Conservation (phyloP, 2,113 vertebrate species). For the Hypocryptadius cinnamomeus region DNA sequence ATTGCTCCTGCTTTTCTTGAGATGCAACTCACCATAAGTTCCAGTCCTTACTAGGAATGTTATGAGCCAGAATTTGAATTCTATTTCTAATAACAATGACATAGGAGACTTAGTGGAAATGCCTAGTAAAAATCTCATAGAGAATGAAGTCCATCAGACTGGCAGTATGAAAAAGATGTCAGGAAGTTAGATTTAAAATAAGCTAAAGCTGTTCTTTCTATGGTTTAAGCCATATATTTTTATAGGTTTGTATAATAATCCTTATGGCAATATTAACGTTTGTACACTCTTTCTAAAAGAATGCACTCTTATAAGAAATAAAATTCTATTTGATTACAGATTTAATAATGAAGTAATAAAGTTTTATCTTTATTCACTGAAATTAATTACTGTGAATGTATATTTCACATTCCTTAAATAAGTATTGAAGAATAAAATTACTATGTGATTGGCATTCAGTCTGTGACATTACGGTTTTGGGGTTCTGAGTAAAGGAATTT, state of each 20-base stretch:
- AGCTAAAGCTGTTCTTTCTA: not conserved
- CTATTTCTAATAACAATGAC: not conserved
- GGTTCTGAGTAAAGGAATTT: not conserved
- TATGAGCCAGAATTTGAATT: not conserved
- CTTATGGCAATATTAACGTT: not conserved
- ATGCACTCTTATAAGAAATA: not conserved
- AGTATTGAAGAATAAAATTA: not conserved
- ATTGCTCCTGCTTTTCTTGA: not conserved
- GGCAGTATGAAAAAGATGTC: not conserved
- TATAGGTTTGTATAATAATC: not conserved
- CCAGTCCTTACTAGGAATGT: not conserved
- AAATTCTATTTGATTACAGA: not conserved
- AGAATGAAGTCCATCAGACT: not conserved
- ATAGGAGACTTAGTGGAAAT: not conserved
- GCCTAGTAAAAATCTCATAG: not conserved
- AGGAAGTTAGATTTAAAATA: not conserved
- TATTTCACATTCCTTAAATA: not conserved
- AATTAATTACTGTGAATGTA: not conserved
- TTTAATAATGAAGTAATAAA: not conserved
- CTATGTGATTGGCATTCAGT: fast-evolving
- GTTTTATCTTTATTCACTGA: not conserved
- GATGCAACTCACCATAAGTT: not conserved
- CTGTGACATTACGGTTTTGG: not conserved
- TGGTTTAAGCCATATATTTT: not conserved
- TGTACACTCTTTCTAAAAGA: not conserved